These are phyloP conservation scores for Strix aluco DNA, from an alignment of 2,113 vertebrate genomes.

Conservation along the genomic window DNA sequence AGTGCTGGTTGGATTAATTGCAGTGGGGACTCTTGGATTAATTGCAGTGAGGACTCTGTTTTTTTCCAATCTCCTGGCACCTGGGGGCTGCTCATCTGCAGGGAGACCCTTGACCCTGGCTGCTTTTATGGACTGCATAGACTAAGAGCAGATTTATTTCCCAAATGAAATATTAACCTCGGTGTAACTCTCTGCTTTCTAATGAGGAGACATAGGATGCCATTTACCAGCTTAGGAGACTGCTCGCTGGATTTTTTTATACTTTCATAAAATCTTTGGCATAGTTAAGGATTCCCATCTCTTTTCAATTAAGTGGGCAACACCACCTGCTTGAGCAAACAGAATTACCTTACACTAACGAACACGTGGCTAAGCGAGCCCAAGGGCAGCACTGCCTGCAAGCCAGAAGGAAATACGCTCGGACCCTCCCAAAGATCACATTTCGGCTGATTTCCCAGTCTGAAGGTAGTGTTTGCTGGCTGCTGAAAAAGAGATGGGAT, in stretches of 20 bases:
- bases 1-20: neutral
- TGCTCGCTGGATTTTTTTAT: neutral
- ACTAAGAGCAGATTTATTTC: neutral
- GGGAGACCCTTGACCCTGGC: neutral
- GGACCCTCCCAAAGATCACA: neutral
- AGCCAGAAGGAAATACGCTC: neutral
- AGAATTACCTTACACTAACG: neutral
- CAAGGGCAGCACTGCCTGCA: neutral
- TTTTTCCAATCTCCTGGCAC: neutral
- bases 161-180: neutral
- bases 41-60: rapidly evolving
- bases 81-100: neutral
- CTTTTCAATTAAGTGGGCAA: neutral
- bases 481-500: neutral
- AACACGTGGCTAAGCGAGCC: rapidly evolving
- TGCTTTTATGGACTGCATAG: neutral
- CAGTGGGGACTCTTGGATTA: neutral
- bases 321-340: neutral
- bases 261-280: neutral
- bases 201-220: neutral
- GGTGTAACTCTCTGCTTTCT: neutral
- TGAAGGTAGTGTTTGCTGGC: neutral
- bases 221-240: neutral
- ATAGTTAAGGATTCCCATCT: neutral
- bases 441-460: neutral